phyloP scores from a whole-genome alignment of 2,113 vertebrate genomes.

The Psilopsiagon aymara region DNA sequence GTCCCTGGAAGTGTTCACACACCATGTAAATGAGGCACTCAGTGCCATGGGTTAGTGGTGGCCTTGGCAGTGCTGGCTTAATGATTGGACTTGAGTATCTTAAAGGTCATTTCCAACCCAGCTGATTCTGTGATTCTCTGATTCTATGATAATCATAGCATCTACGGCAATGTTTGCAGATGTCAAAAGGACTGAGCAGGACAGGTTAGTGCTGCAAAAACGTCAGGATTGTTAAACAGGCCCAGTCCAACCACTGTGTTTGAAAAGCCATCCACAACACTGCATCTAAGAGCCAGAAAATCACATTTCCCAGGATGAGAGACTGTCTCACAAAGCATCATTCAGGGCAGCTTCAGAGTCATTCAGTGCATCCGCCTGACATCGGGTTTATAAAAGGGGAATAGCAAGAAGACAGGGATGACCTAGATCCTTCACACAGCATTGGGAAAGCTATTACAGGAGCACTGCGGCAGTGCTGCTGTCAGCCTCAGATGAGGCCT shows the following conservation, averaged over 20 bases:
- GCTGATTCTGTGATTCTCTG: neutral
- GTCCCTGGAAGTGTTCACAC: neutral
- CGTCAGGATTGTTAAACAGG: neutral
- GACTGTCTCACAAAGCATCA: neutral
- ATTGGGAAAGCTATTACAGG: slow-evolving; percentile 34
- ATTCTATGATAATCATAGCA: neutral
- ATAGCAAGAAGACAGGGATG: slow-evolving; percentile 31
- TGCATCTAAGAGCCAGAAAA: neutral
- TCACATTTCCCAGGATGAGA: neutral
- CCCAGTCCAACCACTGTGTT: neutral
- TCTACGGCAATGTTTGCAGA: neutral
- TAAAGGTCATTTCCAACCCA: neutral
- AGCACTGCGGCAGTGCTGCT: neutral
- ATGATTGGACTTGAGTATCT: neutral
- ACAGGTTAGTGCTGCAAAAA: neutral
- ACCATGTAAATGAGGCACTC: neutral
- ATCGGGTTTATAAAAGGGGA: neutral
- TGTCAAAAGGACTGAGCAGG: neutral
- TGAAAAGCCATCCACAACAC: neutral
- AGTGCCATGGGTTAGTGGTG: neutral
- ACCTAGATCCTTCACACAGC: slow-evolving; percentile 53
- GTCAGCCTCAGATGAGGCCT: neutral
- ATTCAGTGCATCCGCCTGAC: neutral
- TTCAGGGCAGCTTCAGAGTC: neutral
- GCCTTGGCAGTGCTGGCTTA: neutral